Conservation (phyloP, 2,113 vertebrate genomes). For the Pygoscelis antarcticus region DNA sequence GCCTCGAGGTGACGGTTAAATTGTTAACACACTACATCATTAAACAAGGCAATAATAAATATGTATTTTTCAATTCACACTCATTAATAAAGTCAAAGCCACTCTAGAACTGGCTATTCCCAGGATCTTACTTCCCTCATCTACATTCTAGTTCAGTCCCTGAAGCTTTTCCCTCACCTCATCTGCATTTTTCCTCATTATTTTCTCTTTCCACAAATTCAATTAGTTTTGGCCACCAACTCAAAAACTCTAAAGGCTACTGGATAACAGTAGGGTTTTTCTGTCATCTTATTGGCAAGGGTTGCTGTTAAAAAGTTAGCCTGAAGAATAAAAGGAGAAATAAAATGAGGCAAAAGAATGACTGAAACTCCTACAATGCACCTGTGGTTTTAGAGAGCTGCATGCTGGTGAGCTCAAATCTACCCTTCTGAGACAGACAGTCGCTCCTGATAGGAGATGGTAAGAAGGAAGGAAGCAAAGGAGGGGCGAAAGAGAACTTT, state of each 20-base stretch:
- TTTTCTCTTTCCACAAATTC: conserved; percentile 19
- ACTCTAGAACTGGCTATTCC: not conserved
- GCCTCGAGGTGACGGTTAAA: not conserved
- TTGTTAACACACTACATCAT: not conserved
- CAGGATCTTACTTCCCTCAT: not conserved
- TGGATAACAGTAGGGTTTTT: not conserved
- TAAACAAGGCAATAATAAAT: not conserved
- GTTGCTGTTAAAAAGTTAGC: not conserved
- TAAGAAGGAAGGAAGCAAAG: not conserved
- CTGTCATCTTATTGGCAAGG: not conserved
- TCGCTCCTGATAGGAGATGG: not conserved
- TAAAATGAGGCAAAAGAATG: not conserved
- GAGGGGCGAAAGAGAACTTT: not conserved
- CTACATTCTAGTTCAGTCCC: not conserved
- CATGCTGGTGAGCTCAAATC: not conserved
- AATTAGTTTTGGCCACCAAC: conserved; percentile 15
- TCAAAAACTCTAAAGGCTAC: not conserved
- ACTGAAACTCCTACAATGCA: not conserved
- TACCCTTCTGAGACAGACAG: not conserved
- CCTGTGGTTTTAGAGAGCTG: not conserved
- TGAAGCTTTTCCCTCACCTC: not conserved
- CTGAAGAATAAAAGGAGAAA: not conserved
- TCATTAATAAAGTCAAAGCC: not conserved
- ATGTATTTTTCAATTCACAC: not conserved
- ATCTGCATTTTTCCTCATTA: conserved; percentile 41